Evolutionary conservation across 2,888 invertebrate species (phyloP), one percentile per base, ranked within the genome.

Genomic region (Cheilosia grossa): DNA sequence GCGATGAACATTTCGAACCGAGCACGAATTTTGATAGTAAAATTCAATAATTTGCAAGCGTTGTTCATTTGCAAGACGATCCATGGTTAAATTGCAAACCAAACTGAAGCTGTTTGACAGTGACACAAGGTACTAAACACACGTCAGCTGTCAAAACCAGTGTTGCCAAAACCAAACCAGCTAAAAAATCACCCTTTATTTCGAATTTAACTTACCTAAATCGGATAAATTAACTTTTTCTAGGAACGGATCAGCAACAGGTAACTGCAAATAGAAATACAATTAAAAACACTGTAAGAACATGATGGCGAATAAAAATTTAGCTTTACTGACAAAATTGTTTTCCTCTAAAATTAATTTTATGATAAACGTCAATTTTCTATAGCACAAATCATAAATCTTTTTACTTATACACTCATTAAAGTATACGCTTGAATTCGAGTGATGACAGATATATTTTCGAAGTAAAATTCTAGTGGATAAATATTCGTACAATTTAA

Each of bases 211-310:
- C 95, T 95, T 92, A 96, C 95, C 95, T 89, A 96, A 94, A 93
- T 96, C 96, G 63, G 95, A 95, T 88, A 95, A 92, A 90, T 94
- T 95, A 89, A 96, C 95, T 94, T 97, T 97, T 92, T 97, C 97
- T 93, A 98, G 92, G 93, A 97, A 98, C 58, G 97, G 97, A 93
- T 97, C 97, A 64, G 96, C 97, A 67, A 97, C 97, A 80, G 97
- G 97, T 90, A 97, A 93, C 97, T 98, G 94, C 73, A 95, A 95
- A 87, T 91, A 92, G 92, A 91, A 88, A 88, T 88, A 89, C 87
- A 58, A 49, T 61, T 59, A 69, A 53, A 54, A 54, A 66, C 40
- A 4, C 9, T 30, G 13, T 27, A 21, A 56, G 63, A 30, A 42
- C 9, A 30, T 30, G 47, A 33, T 24, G 42, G 17, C 24, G 30